A percentile compares a stretch with the other conserved stretches of the same genome.
These are phyloP conservation scores for Cantharis lateralis DNA, from an alignment of 2,888 invertebrate genomes.

Conservation along the genomic window DNA sequence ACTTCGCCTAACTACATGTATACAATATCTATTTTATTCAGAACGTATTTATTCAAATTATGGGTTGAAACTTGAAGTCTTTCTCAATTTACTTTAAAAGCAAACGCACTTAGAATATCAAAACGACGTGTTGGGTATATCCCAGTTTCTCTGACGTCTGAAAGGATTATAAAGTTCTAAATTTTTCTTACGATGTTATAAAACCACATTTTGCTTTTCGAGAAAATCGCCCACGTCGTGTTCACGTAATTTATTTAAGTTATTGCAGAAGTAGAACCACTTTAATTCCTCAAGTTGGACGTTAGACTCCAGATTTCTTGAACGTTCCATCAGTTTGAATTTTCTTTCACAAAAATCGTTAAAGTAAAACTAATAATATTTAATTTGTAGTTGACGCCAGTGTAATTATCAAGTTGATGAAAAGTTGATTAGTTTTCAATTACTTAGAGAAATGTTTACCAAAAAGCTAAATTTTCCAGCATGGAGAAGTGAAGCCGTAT, in stretches of 20 bases:
- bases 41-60: not conserved
- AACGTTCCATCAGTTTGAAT: too few relatives aligned
- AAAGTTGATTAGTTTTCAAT: not conserved
- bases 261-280: too few relatives aligned
- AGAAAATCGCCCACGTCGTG: not conserved
- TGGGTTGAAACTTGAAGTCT: not conserved
- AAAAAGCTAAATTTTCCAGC: too few relatives aligned
- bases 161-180: not conserved
- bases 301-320: too few relatives aligned
- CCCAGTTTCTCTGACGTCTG: not conserved
- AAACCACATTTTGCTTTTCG: not conserved
- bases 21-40: not conserved
- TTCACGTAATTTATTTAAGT: too few relatives aligned
- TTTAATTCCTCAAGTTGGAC: too few relatives aligned
- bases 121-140: not conserved
- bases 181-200: not conserved
- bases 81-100: not conserved
- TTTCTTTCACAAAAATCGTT: too few relatives aligned
- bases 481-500: not conserved
- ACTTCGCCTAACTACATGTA: not conserved
- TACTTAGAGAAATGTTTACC: not conserved
- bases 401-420: not conserved
- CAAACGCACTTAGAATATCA: not conserved
- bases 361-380: too few relatives aligned
- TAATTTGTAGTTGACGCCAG: not conserved